A percentile compares a stretch with the other conserved stretches of the same genome.
phyloP scores from a whole-genome alignment of 2,888 invertebrate species.

The Thalpophila matura region DNA sequence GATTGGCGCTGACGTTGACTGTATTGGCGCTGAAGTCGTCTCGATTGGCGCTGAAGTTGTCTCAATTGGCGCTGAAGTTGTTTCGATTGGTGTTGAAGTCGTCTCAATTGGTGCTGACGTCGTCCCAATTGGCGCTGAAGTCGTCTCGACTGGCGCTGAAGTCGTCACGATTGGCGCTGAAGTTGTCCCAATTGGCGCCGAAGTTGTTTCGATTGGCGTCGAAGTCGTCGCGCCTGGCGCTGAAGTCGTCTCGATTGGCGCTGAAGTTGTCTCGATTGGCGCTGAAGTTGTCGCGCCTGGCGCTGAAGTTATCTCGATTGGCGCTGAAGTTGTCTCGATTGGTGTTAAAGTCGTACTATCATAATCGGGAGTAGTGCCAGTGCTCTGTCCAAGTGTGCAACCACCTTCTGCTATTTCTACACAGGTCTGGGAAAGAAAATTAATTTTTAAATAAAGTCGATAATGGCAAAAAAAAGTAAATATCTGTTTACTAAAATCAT shows the following conservation, averaged over 20 bases:
- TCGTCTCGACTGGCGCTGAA: neutral
- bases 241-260: too few species aligned
- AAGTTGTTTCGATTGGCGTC: too few species aligned
- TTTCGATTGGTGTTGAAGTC: too few species aligned
- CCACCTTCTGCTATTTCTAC: constrained; percentile 28
- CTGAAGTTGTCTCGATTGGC: too few species aligned
- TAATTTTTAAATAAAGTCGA: neutral
- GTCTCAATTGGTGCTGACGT: too few species aligned
- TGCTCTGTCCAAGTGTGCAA: constrained; percentile 22
- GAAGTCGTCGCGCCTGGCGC: too few species aligned
- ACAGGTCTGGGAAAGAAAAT: constrained; percentile 20
- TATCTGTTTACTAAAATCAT: too few species aligned
- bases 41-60: neutral
- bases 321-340: too few species aligned
- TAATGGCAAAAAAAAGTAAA: too few species aligned
- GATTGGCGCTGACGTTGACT: neutral
- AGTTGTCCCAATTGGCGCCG: too few species aligned
- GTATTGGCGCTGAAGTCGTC: neutral
- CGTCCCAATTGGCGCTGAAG: neutral
- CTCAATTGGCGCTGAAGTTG: neutral
- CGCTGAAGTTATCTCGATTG: too few species aligned
- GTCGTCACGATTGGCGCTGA: neutral
- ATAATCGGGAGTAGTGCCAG: neutral
- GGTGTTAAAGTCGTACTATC: neutral
- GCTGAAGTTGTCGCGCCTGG: too few species aligned